Conservation (phyloP, 2,797 vertebrate species). For the Labeo calbasu region DNA sequence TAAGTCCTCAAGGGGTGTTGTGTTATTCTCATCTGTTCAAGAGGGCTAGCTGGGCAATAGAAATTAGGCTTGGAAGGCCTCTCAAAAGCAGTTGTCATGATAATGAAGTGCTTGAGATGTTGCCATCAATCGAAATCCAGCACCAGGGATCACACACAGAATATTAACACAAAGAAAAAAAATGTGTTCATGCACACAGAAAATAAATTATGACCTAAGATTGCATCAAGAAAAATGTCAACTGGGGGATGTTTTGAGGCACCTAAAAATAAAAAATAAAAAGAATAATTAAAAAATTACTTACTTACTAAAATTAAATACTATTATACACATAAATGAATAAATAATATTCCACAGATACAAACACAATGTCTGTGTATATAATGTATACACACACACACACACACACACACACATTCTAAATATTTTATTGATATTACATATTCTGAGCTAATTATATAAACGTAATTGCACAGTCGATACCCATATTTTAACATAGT, state of each 20-base stretch:
- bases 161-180: constrained; percentile 31
- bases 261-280: too few relatives aligned
- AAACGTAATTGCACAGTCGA: not conserved
- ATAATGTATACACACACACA: not conserved
- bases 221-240: not conserved
- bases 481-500: not conserved
- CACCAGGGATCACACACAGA: constrained; percentile 49
- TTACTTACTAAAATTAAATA: too few relatives aligned
- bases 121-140: constrained; percentile 63
- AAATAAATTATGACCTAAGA: not conserved
- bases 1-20: constrained; percentile 46
- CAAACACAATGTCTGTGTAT: not conserved
- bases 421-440: not conserved
- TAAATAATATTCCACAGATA: not conserved
- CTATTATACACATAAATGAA: not conserved
- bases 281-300: too few relatives aligned
- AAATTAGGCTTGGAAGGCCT: constrained; percentile 61
- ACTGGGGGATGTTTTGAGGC: not conserved
- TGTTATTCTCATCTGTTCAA: constrained; percentile 57
- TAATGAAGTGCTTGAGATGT: constrained; percentile 67
- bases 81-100: constrained; percentile 64
- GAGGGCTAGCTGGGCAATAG: constrained; percentile 61
- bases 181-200: not conserved
- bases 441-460: not conserved
- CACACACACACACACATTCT: too few relatives aligned